Evolutionary conservation across 1,140 invertebrate species (phyloP).

Genomic region (Drosophila fuyamai): DNA sequence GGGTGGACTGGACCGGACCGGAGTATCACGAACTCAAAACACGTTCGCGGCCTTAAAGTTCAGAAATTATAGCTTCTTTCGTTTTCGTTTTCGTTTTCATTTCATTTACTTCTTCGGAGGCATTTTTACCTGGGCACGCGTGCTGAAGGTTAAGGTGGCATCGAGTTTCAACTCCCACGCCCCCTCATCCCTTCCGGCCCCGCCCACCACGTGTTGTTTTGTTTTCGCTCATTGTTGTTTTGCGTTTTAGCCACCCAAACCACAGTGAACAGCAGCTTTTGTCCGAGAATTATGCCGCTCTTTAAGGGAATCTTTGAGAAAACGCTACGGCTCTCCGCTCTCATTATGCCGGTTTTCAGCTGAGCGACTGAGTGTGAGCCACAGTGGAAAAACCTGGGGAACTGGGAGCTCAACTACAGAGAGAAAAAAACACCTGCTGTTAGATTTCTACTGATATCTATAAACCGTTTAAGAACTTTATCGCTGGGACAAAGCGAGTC

Average conservation of each 20-base stretch:
- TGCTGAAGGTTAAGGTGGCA: slow-evolving; percentile 62
- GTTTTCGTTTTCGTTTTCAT: slow-evolving; percentile 56
- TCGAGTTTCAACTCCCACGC: slow-evolving; percentile 32
- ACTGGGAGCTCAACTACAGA: background rate
- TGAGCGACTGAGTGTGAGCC: slow-evolving; percentile 13
- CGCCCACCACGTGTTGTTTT: slow-evolving; percentile 46
- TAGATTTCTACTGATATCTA: no score
- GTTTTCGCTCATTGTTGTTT: slow-evolving; percentile 34
- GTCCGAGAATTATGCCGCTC: slow-evolving; percentile 16
- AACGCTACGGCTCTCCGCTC: slow-evolving; percentile 16
- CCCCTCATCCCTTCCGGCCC: slow-evolving; percentile 4
- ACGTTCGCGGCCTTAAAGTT: slow-evolving; percentile 59
- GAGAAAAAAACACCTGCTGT: no score
- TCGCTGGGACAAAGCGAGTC: no score
- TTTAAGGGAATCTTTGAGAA: slow-evolving; percentile 3
- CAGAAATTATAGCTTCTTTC: slow-evolving; percentile 42
- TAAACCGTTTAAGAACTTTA: no score
- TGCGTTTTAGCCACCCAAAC: slow-evolving; percentile 8
- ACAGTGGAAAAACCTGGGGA: background rate
- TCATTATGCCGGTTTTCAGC: slow-evolving; percentile 24
- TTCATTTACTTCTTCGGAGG: slow-evolving; percentile 21
- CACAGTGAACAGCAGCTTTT: slow-evolving; percentile 27
- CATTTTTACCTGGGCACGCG: slow-evolving; percentile 37
- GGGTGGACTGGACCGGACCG: slow-evolving; percentile 29
- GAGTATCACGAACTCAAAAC: slow-evolving; percentile 58